Conservation (phyloP, 2,888 invertebrate species). For the Dynastes grantii region DNA sequence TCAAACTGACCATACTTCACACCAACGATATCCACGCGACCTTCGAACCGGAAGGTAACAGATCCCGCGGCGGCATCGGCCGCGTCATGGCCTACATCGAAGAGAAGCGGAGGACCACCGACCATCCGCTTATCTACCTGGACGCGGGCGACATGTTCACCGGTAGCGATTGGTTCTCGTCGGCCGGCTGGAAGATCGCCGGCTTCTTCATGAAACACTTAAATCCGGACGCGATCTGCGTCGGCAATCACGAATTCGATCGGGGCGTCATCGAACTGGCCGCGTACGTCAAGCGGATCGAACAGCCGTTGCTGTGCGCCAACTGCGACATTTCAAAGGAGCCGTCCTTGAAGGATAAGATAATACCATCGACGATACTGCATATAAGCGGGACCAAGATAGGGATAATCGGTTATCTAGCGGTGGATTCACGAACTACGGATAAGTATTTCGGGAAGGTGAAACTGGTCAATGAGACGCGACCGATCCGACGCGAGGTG, state of each 20-base stretch:
- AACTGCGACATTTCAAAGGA: slow-evolving; percentile 16
- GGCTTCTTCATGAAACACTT: slow-evolving; percentile 1
- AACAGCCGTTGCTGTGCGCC: not conserved
- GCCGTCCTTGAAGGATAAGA: not conserved
- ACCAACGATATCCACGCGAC: slow-evolving; percentile 1
- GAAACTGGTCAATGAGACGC: not conserved
- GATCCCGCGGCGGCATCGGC: not conserved
- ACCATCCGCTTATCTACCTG: slow-evolving; percentile 3
- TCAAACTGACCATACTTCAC: slow-evolving; percentile 11
- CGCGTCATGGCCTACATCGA: not conserved
- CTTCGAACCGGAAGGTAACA: not conserved
- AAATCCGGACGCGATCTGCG: not conserved
- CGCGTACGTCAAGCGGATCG: not conserved
- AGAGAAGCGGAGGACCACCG: not conserved
- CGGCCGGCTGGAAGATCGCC: not conserved
- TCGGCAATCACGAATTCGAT: slow-evolving; percentile 24
- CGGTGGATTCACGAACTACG: not conserved
- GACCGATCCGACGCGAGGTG: not conserved
- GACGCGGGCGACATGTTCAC: slow-evolving; percentile 16
- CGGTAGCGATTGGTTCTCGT: slow-evolving; percentile 2
- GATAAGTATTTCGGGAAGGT: slow-evolving; percentile 7
- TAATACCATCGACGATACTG: slow-evolving; percentile 15
- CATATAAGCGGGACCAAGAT: not conserved
- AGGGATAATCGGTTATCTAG: slow-evolving; percentile 10
- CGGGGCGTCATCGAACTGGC: not conserved